Percentiles rank a stretch among this genome's conserved stretches.
Evolutionary conservation across 2,888 invertebrate genomes (phyloP).

Genomic region (Idaea aversata): DNA sequence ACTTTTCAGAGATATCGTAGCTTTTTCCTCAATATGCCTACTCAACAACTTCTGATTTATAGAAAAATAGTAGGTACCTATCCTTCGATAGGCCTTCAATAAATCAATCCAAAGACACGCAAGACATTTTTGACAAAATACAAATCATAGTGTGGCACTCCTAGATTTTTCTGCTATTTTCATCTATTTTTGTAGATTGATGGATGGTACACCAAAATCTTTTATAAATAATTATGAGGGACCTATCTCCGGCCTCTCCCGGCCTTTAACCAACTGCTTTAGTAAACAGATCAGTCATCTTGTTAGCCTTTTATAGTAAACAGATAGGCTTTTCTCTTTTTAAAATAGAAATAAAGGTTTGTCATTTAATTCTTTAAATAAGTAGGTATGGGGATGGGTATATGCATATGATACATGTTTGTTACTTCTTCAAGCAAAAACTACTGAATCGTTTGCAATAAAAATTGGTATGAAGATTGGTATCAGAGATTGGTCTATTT

Average conservation of each 20-base stretch:
- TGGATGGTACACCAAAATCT: not conserved
- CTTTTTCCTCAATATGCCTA: not conserved
- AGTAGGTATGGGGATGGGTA: too few species aligned
- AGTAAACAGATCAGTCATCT: not conserved
- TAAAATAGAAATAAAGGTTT: too few species aligned
- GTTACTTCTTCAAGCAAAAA: too few species aligned
- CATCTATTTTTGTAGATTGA: not conserved
- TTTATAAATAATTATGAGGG: not conserved
- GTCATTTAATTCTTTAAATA: too few species aligned
- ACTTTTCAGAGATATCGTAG: not conserved
- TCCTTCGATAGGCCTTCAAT: not conserved
- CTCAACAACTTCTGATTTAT: not conserved
- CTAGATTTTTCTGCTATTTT: not conserved
- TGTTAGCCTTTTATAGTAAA: not conserved
- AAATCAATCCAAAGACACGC: not conserved
- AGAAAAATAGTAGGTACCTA: not conserved
- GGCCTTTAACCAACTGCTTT: not conserved
- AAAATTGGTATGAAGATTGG: too few species aligned
- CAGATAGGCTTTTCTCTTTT: not conserved
- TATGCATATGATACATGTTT: too few species aligned
- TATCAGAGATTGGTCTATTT: too few species aligned
- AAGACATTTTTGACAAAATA: not conserved
- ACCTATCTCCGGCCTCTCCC: not conserved
- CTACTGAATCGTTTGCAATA: too few species aligned
- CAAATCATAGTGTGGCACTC: not conserved